Percentiles rank a stretch among this genome's conserved stretches.
phyloP scores from a whole-genome alignment of 2,113 vertebrate genomes.

The Alaudala cheleensis region DNA sequence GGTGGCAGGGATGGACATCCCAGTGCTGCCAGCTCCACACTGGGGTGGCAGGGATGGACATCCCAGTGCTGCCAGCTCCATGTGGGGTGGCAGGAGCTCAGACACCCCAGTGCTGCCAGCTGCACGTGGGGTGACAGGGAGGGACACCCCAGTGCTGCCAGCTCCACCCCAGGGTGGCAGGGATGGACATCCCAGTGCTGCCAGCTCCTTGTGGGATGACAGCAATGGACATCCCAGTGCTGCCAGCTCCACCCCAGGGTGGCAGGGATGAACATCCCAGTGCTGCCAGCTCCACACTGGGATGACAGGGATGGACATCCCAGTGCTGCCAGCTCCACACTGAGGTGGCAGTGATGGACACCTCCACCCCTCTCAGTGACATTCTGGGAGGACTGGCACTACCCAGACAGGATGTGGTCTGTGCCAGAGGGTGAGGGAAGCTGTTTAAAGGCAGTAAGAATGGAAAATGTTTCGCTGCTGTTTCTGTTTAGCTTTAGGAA shows the following conservation, averaged over 20 bases:
- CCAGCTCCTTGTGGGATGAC: not conserved
- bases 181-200: too few species aligned
- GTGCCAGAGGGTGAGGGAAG: not conserved
- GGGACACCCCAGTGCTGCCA: too few species aligned
- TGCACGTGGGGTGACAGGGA: too few species aligned
- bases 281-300: not conserved
- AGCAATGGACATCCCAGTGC: too few species aligned
- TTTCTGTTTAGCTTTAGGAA: slow-evolving; percentile 68
- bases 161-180: too few species aligned
- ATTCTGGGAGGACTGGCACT: not conserved
- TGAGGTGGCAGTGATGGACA: not conserved
- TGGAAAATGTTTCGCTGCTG: slow-evolving; percentile 56
- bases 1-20: not conserved
- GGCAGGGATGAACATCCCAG: not conserved
- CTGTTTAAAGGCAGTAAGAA: slow-evolving; percentile 9
- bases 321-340: not conserved
- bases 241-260: not conserved
- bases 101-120: not conserved
- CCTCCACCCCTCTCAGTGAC: not conserved
- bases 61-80: not conserved
- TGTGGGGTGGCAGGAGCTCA: not conserved
- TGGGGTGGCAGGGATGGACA: not conserved
- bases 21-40: not conserved
- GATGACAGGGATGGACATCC: not conserved
- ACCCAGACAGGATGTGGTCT: not conserved